Conservation (phyloP, 2,797 vertebrate species). For the Eurystomus glaucurus region DNA sequence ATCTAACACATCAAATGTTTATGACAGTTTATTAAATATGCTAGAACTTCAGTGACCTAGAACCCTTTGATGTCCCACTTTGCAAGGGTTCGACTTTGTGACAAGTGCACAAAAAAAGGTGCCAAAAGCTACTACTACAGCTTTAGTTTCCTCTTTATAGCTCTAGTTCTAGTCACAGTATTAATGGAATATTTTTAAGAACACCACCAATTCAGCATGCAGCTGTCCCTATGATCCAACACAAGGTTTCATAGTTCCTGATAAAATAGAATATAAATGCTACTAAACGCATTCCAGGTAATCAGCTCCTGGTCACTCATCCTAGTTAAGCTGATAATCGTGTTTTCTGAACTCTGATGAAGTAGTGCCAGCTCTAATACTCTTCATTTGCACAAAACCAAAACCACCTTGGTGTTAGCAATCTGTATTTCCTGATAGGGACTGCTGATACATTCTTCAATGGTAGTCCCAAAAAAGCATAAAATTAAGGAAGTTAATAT, state of each 20-base stretch:
- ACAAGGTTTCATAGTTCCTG: not conserved
- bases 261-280: constrained; percentile 23
- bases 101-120: not conserved
- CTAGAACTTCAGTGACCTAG: not conserved
- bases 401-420: not conserved
- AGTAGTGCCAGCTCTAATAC: not conserved
- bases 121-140: not conserved
- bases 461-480: not conserved
- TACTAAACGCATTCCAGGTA: constrained; percentile 23
- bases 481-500: not conserved
- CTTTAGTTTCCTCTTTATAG: not conserved
- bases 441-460: not conserved
- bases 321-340: constrained; percentile 12
- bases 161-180: not conserved
- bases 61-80: not conserved
- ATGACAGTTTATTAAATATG: not conserved
- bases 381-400: not conserved
- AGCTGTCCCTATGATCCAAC: not conserved
- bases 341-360: constrained; percentile 8
- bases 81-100: not conserved
- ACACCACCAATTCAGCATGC: not conserved
- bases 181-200: not conserved
- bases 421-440: not conserved
- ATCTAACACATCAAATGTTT: not conserved
- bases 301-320: not conserved